A percentile compares a stretch with the other conserved stretches of the same genome.
Conservation (phyloP, 2,113 vertebrate species). For the Ictalurus punctatus region DNA sequence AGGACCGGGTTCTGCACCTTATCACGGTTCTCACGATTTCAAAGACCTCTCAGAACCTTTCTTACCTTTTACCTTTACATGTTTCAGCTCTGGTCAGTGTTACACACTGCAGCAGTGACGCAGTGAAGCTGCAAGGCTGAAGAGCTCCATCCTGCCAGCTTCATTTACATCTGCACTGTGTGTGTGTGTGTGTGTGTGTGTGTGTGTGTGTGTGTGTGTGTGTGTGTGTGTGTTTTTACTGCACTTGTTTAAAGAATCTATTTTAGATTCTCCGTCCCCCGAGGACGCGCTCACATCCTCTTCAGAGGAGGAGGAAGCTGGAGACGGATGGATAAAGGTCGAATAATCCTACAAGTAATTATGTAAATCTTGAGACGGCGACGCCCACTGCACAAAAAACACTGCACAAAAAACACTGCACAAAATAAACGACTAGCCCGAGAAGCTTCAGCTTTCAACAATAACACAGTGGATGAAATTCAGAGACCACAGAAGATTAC, state of each 20-base stretch:
- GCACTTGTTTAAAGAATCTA: conserved; percentile 73
- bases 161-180: conserved; percentile 76
- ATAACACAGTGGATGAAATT: background rate
- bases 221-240: conserved; percentile 71
- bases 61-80: conserved; percentile 34
- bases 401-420: background rate
- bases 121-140: conserved; percentile 68
- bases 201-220: conserved; percentile 69
- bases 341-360: conserved; percentile 76
- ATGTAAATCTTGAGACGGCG: conserved; percentile 67
- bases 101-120: conserved; percentile 62
- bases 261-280: conserved; percentile 72
- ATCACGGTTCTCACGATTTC: background rate
- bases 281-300: conserved; percentile 72
- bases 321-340: conserved; percentile 61
- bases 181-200: conserved; percentile 68
- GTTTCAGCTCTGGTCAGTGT: conserved; percentile 51
- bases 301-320: conserved; percentile 54
- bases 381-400: conserved; percentile 50
- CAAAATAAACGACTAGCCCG: background rate
- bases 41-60: conserved; percentile 1
- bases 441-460: background rate
- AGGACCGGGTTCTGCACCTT: conserved; percentile 68
- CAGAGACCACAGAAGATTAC: background rate
- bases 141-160: conserved; percentile 75